Evolutionary conservation across 1,140 invertebrate genomes (phyloP), one percentile per base, ranked within the genome.

Genomic region (Drosophila nigromelanica): DNA sequence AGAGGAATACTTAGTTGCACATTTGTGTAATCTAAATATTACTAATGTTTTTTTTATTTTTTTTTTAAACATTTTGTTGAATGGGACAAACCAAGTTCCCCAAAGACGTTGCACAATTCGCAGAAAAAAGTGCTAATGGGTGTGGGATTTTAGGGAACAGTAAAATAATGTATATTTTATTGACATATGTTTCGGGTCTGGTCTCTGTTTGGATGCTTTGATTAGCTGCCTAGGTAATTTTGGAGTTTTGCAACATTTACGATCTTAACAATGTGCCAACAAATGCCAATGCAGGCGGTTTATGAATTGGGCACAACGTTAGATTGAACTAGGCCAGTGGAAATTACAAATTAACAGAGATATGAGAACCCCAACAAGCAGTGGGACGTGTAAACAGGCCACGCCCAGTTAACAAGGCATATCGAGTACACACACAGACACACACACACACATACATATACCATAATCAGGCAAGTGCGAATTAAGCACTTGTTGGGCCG

Each of bases 261-360:
- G 64, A 73, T 35, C 30, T 33, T 70, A 52, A 72, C 30, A 75
- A 43, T 71, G 55, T 30, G 39, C 21, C 55, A 52, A 50, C 30
- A 64, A 50, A 45, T 27, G 61, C 12, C 37, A 70, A 56, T 43
- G 12, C 54, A 54, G 55, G 11, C 27, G 14, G 27, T 21, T 14
- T 15, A 50, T 10, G 55, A 37, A 51, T 37, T 54, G 54, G 37
- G 27, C 35, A 76, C 43, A 59, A 40, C 55, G 55, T 52, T 51
- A 40, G 43, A 51, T 68, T 78, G 60, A 85, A 85, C 75, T 78
- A 73, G 82, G 82, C 67, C 82, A 86, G 78, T 86, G 67, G 68
- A 74, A 80, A 70, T 58, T 87, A 66, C 74, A 77, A 86, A 86
- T 86, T 86, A 86, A 86, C 82, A 81, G 52, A 55, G 66, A 67